Evolutionary conservation across 1,140 invertebrate genomes (phyloP).

Genomic region (Maconellicoccus hirsutus): DNA sequence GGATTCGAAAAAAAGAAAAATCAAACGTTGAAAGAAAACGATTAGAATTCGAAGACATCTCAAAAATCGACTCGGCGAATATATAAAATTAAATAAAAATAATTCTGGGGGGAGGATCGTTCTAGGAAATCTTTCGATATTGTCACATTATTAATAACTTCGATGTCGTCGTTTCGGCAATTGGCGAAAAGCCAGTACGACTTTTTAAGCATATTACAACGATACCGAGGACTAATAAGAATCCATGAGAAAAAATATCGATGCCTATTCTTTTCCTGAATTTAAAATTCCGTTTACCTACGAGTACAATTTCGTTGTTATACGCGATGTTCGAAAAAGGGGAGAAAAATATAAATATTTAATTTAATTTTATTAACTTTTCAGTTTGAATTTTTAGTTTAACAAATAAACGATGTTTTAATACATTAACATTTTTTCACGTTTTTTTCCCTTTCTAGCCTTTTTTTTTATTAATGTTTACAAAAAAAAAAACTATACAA

Average conservation of each 20-base stretch:
- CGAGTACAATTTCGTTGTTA: background rate
- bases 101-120: no score
- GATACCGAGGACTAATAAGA: background rate
- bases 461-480: background rate
- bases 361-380: background rate
- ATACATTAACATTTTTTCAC: slow-evolving; percentile 9
- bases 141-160: background rate
- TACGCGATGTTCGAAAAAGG: background rate
- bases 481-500: background rate
- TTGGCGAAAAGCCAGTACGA: background rate
- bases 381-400: background rate
- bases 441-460: no score
- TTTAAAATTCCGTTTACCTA: background rate
- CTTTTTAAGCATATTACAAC: background rate
- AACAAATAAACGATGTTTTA: slow-evolving; percentile 9
- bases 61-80: no score
- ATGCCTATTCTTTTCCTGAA: background rate
- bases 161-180: background rate
- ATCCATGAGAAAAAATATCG: no score
- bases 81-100: no score
- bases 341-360: background rate
- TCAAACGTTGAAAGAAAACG: no score
- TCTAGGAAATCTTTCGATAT: background rate
- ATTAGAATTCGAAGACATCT: no score
- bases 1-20: no score